These are phyloP conservation scores for Abrostola triplasia DNA, from an alignment of 2,888 invertebrate species.

Conservation along the genomic window DNA sequence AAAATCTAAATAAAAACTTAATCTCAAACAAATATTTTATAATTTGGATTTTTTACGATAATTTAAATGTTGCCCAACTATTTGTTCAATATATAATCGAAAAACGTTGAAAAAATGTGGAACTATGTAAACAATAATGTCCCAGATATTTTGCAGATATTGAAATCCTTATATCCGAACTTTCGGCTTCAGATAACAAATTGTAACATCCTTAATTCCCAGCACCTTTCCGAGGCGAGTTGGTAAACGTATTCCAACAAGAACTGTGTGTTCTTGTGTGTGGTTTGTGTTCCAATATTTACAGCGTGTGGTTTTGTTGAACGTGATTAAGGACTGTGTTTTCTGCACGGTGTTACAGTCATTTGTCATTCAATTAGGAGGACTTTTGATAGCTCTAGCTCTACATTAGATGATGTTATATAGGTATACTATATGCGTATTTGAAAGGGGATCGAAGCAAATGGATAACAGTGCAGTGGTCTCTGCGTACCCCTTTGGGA, in stretches of 20 bases:
- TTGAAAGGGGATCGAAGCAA: too few relatives aligned
- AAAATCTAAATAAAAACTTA: too few relatives aligned
- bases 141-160: conserved; percentile 42
- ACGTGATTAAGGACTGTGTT: conserved; percentile 19
- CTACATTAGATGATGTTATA: background rate
- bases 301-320: conserved; percentile 37
- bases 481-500: too few relatives aligned
- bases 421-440: too few relatives aligned
- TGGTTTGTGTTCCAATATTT: conserved; percentile 42
- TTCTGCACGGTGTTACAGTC: conserved; percentile 15
- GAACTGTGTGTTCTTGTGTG: conserved; percentile 45
- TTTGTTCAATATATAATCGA: too few relatives aligned
- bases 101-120: too few relatives aligned
- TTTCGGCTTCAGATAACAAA: conserved; percentile 26
- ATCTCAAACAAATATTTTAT: too few relatives aligned
- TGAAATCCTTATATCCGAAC: conserved; percentile 34
- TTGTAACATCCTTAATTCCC: conserved; percentile 45
- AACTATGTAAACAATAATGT: too few relatives aligned
- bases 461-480: too few relatives aligned
- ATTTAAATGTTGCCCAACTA: too few relatives aligned
- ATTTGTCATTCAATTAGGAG: background rate
- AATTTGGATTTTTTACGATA: too few relatives aligned
- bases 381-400: background rate
- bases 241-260: conserved; percentile 52
- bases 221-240: conserved; percentile 44